Evolutionary conservation across 2,888 invertebrate genomes (phyloP), one percentile per base, ranked within the genome.

Genomic region (Heliconius erato): DNA sequence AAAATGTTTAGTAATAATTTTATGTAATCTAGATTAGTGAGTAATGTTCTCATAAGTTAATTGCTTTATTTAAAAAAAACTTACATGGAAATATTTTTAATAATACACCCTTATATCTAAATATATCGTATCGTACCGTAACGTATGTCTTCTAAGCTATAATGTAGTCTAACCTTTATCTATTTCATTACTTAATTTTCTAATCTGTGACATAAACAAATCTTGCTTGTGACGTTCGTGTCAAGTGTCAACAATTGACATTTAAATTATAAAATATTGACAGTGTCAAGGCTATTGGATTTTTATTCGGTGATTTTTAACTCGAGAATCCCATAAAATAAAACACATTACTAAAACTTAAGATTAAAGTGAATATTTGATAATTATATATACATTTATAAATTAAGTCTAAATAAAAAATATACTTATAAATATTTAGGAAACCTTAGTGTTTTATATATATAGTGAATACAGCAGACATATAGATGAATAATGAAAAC

Each of bases 401-500:
- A 23, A 67, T 44, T 68, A 76, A 32, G 16, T 23, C 7, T 40
- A 28, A 49, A 28, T 28, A 40, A 67, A 78, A 68, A 16, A 49
- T 65, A 71, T 78, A 35, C 44, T 65, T 63, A 16, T 71, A 71
- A 71, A 72, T 49, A 65, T 67, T 65, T 14, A 77, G n/a, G 16
- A 44, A 71, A 76, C 78, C 40, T 80, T 16, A 71, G 28, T 65
- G 74, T 79, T 81, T 74, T 78, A 72, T 71, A 72, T 63, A 82
- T 71, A 72, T 63, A 82, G n/a, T 82, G 83, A 82, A 76, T 80
- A 79, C 77, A 80, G 78, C 68, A 71, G 32, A 74, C 67, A 65
- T 72, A 79, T 80, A 83, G 69, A 83, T 82, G 80, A 84, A 71
- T 80, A 82, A 69, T 82, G 67, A 49, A 84, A 79, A 35, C 63